Evolutionary conservation across 2,797 vertebrate species (phyloP).

Genomic region (Peromyscus eremicus): DNA sequence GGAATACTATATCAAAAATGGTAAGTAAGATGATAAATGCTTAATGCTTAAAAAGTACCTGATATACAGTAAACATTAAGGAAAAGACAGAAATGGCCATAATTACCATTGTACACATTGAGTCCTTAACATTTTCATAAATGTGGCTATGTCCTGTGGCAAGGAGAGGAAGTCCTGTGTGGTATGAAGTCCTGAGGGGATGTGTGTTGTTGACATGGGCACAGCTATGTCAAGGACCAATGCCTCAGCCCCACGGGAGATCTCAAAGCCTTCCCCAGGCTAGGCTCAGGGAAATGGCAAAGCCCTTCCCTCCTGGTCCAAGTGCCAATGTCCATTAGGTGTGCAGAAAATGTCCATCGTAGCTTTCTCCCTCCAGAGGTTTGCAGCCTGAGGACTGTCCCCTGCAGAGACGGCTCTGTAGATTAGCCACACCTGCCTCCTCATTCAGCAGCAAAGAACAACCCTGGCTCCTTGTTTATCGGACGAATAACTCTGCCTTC

Average conservation of each 20-base stretch:
- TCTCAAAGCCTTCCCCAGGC: neutral
- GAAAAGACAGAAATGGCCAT: neutral
- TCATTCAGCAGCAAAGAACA: neutral
- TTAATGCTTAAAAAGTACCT: neutral
- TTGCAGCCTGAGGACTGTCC: neutral
- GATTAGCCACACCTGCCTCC: neutral
- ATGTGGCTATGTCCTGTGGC: neutral
- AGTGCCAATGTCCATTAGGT: neutral
- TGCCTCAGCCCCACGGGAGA: neutral
- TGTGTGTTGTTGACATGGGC: neutral
- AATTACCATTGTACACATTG: neutral
- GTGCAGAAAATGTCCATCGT: neutral
- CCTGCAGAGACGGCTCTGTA: neutral
- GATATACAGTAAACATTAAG: neutral
- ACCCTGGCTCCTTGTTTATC: neutral
- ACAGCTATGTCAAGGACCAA: neutral
- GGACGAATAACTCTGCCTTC: neutral
- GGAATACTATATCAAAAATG: neutral
- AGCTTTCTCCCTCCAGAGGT: neutral
- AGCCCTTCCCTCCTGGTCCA: neutral
- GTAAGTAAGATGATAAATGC: neutral
- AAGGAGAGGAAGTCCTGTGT: neutral
- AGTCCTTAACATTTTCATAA: constrained; percentile 32
- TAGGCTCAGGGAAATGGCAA: neutral
- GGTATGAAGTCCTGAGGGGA: neutral